Conservation (phyloP, 2,888 invertebrate genomes). For the Caenorhabditis angaria region DNA sequence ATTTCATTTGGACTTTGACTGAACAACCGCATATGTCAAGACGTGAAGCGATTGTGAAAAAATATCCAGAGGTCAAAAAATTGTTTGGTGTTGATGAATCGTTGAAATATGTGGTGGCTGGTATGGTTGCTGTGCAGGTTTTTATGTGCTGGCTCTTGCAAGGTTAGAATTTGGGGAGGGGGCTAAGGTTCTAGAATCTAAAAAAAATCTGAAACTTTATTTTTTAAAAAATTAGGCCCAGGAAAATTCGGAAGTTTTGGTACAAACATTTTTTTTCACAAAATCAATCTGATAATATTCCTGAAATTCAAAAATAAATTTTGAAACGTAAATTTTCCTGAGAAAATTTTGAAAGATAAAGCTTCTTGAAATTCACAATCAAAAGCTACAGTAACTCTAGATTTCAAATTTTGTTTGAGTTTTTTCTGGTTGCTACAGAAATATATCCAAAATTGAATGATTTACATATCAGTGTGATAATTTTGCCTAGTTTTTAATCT, state of each 20-base stretch:
- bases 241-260: background rate
- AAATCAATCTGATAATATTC: background rate
- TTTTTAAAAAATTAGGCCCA: background rate
- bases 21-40: slow-evolving; percentile 97
- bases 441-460: too few species aligned
- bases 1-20: slow-evolving; percentile 96
- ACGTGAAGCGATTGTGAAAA: slow-evolving; percentile 90
- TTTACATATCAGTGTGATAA: too few species aligned
- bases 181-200: background rate
- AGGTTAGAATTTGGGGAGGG: background rate
- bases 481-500: too few species aligned
- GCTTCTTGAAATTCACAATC: too few species aligned
- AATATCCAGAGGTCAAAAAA: slow-evolving; percentile 87
- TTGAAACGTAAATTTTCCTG: too few species aligned
- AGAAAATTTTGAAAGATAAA: slow-evolving; percentile 5
- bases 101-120: slow-evolving; percentile 63
- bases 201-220: background rate
- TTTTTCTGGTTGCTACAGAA: too few species aligned
- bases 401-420: too few species aligned
- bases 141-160: slow-evolving; percentile 63
- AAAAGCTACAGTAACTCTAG: too few species aligned
- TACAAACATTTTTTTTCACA: background rate
- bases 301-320: background rate
- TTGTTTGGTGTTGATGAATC: slow-evolving; percentile 65
- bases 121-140: slow-evolving; percentile 60